Percentiles rank a stretch among this genome's conserved stretches.
Conservation (phyloP, 2,797 vertebrate species). For the Coregonus suidteri region DNA sequence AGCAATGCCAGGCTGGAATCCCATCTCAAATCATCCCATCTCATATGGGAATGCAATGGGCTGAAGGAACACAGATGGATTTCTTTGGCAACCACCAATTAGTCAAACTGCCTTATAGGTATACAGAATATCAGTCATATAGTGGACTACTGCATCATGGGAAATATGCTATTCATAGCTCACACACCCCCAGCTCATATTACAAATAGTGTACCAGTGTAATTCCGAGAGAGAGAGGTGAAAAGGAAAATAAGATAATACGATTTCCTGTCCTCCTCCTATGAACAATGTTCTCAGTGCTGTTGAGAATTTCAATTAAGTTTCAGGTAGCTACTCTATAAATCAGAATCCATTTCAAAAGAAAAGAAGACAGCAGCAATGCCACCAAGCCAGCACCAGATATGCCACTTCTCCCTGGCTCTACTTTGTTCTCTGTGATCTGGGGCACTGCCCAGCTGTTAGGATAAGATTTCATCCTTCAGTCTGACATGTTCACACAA, state of each 20-base stretch:
- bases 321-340: conserved; percentile 37
- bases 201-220: not conserved
- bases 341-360: conserved; percentile 28
- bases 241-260: not conserved
- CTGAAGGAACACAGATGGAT: conserved; percentile 13
- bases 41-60: conserved; percentile 16
- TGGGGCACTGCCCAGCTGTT: conserved; percentile 41
- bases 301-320: conserved; percentile 19
- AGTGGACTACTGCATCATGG: not conserved
- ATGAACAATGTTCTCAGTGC: not conserved
- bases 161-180: conserved; percentile 5
- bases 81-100: conserved; percentile 1
- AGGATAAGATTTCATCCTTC: conserved; percentile 44
- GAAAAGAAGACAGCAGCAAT: conserved; percentile 42
- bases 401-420: conserved; percentile 40
- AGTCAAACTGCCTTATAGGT: conserved; percentile 9
- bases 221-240: not conserved
- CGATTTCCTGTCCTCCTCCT: not conserved
- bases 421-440: conserved; percentile 38
- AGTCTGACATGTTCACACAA: conserved; percentile 44
- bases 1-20: conserved; percentile 22
- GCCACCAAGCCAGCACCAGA: conserved; percentile 44
- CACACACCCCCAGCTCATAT: not conserved
- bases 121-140: not conserved
- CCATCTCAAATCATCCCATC: conserved; percentile 27